These are phyloP conservation scores for Gymnocephalus cernua DNA, from an alignment of 2,113 vertebrate species.

Conservation along the genomic window DNA sequence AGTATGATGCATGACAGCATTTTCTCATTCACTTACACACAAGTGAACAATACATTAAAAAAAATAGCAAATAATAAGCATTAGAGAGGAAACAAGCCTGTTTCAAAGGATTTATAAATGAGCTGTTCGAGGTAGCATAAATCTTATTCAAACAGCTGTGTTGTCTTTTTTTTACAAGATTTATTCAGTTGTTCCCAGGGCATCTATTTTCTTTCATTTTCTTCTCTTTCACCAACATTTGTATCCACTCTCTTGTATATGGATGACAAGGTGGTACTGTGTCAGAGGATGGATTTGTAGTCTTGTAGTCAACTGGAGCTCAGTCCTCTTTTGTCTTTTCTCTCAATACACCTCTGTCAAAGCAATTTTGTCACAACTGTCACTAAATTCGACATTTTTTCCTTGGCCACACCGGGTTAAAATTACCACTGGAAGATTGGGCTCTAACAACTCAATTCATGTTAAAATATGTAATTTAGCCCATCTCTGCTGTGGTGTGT, in stretches of 20 bases:
- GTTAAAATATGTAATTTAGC: not conserved
- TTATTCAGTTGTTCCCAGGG: not conserved
- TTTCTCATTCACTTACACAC: not conserved
- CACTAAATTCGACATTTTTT: not conserved
- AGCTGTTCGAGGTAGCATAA: not conserved
- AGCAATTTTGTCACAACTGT: not conserved
- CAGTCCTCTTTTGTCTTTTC: not conserved
- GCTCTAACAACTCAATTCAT: not conserved
- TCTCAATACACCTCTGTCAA: not conserved
- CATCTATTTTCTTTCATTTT: not conserved
- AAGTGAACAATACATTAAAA: not conserved
- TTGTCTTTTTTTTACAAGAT: not conserved
- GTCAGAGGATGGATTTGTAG: not conserved
- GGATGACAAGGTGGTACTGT: not conserved
- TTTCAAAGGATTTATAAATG: not conserved
- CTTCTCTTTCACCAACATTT: not conserved
- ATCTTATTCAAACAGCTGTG: conserved; percentile 1
- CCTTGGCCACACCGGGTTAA: not conserved
- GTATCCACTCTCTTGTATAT: not conserved
- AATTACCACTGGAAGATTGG: not conserved
- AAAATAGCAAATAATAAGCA: not conserved
- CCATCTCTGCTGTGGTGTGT: not conserved
- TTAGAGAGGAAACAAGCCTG: not conserved
- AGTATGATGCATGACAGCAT: not conserved
- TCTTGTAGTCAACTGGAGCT: not conserved